phyloP scores from a whole-genome alignment of 2,888 invertebrate species.

The Catonia carolina region DNA sequence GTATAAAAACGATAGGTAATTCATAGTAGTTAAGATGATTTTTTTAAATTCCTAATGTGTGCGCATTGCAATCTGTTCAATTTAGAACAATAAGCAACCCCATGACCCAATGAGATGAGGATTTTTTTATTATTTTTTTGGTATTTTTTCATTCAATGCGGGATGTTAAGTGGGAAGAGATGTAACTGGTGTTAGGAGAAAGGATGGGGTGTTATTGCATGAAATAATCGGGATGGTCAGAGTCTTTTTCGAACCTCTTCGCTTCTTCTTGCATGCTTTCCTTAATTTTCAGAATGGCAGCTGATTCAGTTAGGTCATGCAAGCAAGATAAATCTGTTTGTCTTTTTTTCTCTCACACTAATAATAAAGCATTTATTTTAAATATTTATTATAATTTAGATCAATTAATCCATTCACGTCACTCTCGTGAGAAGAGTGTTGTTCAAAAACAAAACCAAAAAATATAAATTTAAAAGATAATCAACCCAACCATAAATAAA shows the following conservation, averaged over 20 bases:
- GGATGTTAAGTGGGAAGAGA: no score
- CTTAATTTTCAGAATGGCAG: constrained; percentile 99
- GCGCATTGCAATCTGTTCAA: no score
- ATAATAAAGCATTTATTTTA: not conserved
- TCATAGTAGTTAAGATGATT: no score
- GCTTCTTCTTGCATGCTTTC: constrained; percentile 99
- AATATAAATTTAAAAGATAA: constrained; percentile 11
- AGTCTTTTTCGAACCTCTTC: constrained; percentile 97
- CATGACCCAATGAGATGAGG: no score
- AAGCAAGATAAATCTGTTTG: constrained; percentile 37
- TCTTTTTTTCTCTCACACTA: constrained; percentile 22
- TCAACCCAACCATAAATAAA: constrained; percentile 2
- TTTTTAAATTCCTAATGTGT: no score
- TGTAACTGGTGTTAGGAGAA: no score
- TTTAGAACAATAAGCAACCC: no score
- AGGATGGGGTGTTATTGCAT: constrained; percentile 67
- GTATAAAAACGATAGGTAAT: no score
- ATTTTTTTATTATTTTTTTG: no score
- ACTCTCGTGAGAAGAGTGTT: constrained; percentile 18
- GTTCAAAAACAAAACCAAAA: not conserved
- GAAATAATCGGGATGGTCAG: constrained; percentile 94
- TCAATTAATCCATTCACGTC: constrained; percentile 21
- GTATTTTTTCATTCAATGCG: no score
- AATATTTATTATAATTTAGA: constrained; percentile 1
- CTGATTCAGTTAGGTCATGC: constrained; percentile 93